These are phyloP conservation scores for Furcula furcula DNA, from an alignment of 2,888 invertebrate species.

Conservation along the genomic window DNA sequence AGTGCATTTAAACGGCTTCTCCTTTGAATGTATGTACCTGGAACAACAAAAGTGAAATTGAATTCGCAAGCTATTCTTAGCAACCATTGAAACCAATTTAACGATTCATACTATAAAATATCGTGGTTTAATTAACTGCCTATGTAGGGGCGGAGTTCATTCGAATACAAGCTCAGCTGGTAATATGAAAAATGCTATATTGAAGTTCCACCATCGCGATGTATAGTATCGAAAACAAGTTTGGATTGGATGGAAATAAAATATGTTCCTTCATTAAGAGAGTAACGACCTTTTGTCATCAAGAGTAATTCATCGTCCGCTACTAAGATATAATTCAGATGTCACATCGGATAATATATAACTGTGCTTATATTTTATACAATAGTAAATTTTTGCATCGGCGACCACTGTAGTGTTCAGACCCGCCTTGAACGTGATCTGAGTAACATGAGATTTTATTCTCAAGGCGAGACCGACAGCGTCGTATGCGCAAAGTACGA, in stretches of 20 bases:
- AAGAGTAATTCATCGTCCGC: conserved; percentile 19
- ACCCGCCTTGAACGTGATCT: conserved; percentile 78
- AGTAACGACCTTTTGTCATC: conserved; percentile 31
- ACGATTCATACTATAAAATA: conserved; percentile 60
- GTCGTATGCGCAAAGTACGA: conserved; percentile 54
- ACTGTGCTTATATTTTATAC: conserved; percentile 40
- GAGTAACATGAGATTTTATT: conserved; percentile 72
- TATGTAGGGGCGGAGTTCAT: conserved; percentile 57
- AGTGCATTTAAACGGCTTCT: conserved; percentile 97
- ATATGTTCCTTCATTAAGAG: conserved; percentile 37
- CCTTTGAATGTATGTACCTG: conserved; percentile 98
- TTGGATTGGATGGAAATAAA: conserved; percentile 49
- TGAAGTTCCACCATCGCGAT: conserved; percentile 45
- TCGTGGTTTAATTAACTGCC: conserved; percentile 69
- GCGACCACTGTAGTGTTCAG: conserved; percentile 49
- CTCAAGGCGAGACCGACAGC: conserved; percentile 70
- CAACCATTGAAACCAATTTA: conserved; percentile 35
- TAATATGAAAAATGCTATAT: conserved; percentile 45
- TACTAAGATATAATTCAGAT: conserved; percentile 17
- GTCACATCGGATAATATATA: conserved; percentile 23
- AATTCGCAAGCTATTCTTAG: conserved; percentile 35
- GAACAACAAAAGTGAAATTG: conserved; percentile 61
- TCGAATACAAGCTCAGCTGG: conserved; percentile 53
- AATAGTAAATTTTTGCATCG: conserved; percentile 49
- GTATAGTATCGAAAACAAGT: conserved; percentile 37